Conservation (phyloP, 2,113 vertebrate genomes). For the Columba livia region DNA sequence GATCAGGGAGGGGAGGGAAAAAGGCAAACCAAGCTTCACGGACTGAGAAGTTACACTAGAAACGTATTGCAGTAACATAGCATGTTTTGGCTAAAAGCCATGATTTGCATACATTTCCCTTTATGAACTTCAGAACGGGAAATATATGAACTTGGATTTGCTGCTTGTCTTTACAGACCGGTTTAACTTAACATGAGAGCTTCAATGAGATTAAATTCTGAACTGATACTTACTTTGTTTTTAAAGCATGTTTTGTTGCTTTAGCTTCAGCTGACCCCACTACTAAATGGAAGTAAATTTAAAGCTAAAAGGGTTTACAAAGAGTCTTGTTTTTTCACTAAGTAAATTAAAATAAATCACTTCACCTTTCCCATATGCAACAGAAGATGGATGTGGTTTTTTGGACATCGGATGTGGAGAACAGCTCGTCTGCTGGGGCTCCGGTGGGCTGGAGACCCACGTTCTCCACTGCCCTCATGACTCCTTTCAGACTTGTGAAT, state of each 20-base stretch:
- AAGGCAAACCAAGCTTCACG: neutral
- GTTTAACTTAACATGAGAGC: neutral
- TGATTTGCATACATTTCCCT: neutral
- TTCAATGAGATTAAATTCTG: neutral
- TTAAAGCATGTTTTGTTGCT: neutral
- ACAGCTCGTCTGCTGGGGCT: neutral
- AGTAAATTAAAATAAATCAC: neutral
- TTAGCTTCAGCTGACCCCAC: neutral
- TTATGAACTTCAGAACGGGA: neutral
- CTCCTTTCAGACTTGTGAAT: neutral
- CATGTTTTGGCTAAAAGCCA: neutral
- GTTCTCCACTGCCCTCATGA: neutral
- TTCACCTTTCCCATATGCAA: neutral
- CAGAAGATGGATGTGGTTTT: neutral
- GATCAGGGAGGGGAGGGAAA: neutral
- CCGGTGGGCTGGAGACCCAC: fast-evolving
- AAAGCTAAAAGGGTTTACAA: neutral
- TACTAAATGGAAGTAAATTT: neutral
- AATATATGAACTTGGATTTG: neutral
- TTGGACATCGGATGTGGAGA: neutral
- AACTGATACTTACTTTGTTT: neutral
- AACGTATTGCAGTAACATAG: neutral
- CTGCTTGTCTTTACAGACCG: neutral
- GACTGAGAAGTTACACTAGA: neutral
- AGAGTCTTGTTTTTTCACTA: neutral